Percentiles rank a stretch among this genome's conserved stretches.
Conservation (phyloP, 2,797 vertebrate genomes). For the Benthosema pterotum region DNA sequence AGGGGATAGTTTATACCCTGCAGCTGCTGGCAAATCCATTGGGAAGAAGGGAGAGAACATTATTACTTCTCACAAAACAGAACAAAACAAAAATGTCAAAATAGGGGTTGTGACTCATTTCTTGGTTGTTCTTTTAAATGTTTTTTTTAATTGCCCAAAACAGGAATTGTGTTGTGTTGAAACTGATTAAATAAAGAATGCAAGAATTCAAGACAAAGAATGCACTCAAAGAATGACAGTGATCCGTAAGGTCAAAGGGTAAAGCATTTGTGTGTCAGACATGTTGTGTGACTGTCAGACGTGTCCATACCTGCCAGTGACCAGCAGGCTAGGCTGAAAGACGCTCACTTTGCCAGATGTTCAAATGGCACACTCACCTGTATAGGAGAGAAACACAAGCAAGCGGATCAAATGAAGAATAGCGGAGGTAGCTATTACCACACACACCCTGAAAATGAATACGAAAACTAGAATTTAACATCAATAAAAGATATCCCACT, state of each 20-base stretch:
- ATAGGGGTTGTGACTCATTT: no score
- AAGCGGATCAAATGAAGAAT: slow-evolving; percentile 21
- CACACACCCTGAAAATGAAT: no score
- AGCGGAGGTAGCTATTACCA: neutral
- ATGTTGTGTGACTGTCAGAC: neutral
- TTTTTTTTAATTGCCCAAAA: no score
- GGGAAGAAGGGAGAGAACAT: slow-evolving; percentile 23
- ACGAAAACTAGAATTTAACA: no score
- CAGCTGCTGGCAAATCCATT: slow-evolving; percentile 45
- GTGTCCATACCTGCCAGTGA: slow-evolving; percentile 72
- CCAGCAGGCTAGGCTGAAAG: slow-evolving; percentile 61
- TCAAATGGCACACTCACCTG: slow-evolving; percentile 98
- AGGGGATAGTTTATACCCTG: slow-evolving; percentile 56
- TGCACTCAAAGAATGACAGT: no score
- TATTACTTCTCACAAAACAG: slow-evolving; percentile 10
- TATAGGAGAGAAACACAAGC: slow-evolving; percentile 14
- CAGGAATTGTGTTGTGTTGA: no score
- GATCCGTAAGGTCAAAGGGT: no score
- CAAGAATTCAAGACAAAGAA: no score
- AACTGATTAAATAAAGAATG: no score
- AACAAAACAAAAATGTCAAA: no score
- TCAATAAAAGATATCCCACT: neutral
- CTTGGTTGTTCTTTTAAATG: no score
- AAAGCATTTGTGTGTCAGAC: neutral
- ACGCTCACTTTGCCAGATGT: slow-evolving; percentile 94